Conservation (phyloP, 2,888 invertebrate genomes). For the Aplocera efformata region DNA sequence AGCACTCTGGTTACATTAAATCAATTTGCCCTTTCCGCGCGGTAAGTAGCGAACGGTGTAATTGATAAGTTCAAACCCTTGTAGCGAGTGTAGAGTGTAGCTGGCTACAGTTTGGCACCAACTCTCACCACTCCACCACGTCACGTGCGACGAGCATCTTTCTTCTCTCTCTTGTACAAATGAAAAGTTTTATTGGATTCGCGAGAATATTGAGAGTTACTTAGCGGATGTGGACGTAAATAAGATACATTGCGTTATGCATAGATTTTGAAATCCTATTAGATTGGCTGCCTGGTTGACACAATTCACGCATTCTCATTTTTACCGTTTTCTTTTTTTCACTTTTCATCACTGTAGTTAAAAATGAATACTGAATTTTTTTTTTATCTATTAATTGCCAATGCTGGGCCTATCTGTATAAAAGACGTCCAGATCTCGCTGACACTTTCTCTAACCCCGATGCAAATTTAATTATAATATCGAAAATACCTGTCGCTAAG, state of each 20-base stretch:
- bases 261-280: neutral
- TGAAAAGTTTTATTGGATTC: slow-evolving; percentile 32
- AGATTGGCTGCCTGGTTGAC: neutral
- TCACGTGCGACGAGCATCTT: slow-evolving; percentile 45
- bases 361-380: too few species aligned
- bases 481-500: too few species aligned
- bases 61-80: slow-evolving; percentile 81
- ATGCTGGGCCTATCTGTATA: too few species aligned
- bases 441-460: too few species aligned
- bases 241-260: too few species aligned
- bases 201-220: slow-evolving; percentile 15
- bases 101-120: slow-evolving; percentile 70
- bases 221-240: slow-evolving; percentile 6
- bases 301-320: too few species aligned
- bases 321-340: too few species aligned
- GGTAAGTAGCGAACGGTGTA: slow-evolving; percentile 80
- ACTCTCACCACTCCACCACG: slow-evolving; percentile 49
- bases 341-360: too few species aligned
- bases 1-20: slow-evolving; percentile 81
- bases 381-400: too few species aligned
- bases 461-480: too few species aligned
- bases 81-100: slow-evolving; percentile 49
- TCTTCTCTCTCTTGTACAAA: slow-evolving; percentile 41
- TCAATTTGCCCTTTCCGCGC: slow-evolving; percentile 80
- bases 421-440: too few species aligned